A percentile compares a stretch with the other conserved stretches of the same genome.
phyloP scores from a whole-genome alignment of 2,888 invertebrate genomes.

The Scaptomyza caliginosa region DNA sequence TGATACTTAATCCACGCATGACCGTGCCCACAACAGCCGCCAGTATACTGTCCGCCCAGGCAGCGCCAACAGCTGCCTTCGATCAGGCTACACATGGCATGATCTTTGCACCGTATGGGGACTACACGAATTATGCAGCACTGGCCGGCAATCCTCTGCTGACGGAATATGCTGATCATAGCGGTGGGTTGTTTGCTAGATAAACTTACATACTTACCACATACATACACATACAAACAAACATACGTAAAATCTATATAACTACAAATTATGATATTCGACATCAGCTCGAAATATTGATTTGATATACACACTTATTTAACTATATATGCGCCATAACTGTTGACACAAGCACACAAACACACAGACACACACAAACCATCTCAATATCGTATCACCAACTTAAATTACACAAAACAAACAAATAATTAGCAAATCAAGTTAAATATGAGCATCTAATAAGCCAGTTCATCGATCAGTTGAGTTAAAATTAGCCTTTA shows the following conservation, averaged over 20 bases:
- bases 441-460: constrained; percentile 22
- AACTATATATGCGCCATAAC: constrained; percentile 62
- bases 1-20: constrained; percentile 96
- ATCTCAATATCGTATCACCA: constrained; percentile 34
- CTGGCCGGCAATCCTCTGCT: constrained; percentile 91
- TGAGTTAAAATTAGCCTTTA: constrained; percentile 31
- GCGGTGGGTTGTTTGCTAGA: constrained; percentile 97
- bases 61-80: constrained; percentile 86
- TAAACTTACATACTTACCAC: constrained; percentile 83
- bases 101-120: constrained; percentile 93
- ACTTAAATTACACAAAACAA: constrained; percentile 23
- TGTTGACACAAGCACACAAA: constrained; percentile 45
- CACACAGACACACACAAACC: constrained; percentile 18
- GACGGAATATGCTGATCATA: constrained; percentile 95
- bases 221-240: constrained; percentile 30
- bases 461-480: constrained; percentile 36
- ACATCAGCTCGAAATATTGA: constrained; percentile 30
- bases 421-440: constrained; percentile 11
- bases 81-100: constrained; percentile 88
- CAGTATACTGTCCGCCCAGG: constrained; percentile 86
- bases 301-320: constrained; percentile 28
- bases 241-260: constrained; percentile 32
- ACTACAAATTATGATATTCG: constrained; percentile 39
- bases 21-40: constrained; percentile 91
- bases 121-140: constrained; percentile 96